Conservation (phyloP, 1,140 invertebrate species). For the Drosophila sechellia region DNA sequence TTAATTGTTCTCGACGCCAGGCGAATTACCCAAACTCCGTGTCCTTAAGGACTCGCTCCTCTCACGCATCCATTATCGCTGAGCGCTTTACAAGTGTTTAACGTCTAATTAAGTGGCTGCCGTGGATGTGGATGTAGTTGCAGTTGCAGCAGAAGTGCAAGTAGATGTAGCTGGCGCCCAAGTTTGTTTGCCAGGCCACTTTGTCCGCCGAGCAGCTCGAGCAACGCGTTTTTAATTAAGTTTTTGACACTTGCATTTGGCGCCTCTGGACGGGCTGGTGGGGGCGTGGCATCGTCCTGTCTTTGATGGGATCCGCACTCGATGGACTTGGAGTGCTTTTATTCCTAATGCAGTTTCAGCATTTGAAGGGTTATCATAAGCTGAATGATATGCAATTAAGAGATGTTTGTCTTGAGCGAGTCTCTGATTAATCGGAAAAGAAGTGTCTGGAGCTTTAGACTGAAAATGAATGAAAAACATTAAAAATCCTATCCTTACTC, state of each 20-base stretch:
- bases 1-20: constrained; percentile 21
- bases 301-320: constrained; percentile 3
- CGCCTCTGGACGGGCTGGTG: background rate
- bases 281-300: background rate
- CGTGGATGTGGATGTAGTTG: constrained; percentile 45
- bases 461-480: too few species aligned
- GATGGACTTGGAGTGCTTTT: constrained; percentile 32
- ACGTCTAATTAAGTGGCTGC: constrained; percentile 81
- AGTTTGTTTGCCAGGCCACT: constrained; percentile 58
- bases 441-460: background rate
- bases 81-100: constrained; percentile 81
- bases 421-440: constrained; percentile 5
- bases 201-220: constrained; percentile 51
- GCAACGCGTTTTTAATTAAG: constrained; percentile 78
- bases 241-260: constrained; percentile 78
- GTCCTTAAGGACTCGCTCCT: constrained; percentile 24
- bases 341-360: constrained; percentile 50
- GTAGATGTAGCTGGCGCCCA: constrained; percentile 30
- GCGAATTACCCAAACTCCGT: constrained; percentile 22
- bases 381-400: constrained; percentile 32
- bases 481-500: too few species aligned
- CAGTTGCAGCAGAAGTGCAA: constrained; percentile 40
- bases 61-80: constrained; percentile 72
- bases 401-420: constrained; percentile 19
- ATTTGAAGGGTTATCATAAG: constrained; percentile 29